phyloP scores from a whole-genome alignment of 2,888 invertebrate genomes.

The Tortricodes alternella region DNA sequence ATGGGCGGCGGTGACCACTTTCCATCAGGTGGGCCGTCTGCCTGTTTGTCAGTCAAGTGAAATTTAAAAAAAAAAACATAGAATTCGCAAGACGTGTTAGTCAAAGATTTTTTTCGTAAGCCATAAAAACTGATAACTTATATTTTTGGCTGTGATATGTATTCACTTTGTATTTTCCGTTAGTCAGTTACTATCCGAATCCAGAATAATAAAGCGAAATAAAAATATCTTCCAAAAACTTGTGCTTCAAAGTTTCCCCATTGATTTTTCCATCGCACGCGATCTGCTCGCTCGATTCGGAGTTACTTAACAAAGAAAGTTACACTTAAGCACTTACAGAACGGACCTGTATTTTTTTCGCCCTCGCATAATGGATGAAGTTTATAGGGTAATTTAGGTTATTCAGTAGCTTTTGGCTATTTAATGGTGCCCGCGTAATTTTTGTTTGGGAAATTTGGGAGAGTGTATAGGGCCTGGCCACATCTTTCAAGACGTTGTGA shows the following conservation, averaged over 20 bases:
- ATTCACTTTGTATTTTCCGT: not conserved
- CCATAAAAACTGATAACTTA: too few species aligned
- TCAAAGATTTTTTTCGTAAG: too few species aligned
- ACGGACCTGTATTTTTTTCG: conserved; percentile 10
- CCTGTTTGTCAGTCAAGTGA: too few species aligned
- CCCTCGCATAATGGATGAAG: not conserved
- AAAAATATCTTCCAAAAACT: conserved; percentile 19
- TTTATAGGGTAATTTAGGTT: conserved; percentile 4
- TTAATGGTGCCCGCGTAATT: not conserved
- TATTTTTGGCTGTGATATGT: too few species aligned
- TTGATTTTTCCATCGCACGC: conserved; percentile 13
- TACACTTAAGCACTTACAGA: conserved; percentile 5
- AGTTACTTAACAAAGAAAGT: conserved; percentile 9
- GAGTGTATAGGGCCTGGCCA: too few species aligned
- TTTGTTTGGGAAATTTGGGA: not conserved
- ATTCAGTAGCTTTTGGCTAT: not conserved
- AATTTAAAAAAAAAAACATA: too few species aligned
- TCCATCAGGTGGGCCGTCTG: too few species aligned
- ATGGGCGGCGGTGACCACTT: too few species aligned
- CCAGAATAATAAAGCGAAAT: conserved; percentile 11
- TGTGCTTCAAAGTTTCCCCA: not conserved
- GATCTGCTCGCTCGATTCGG: not conserved
- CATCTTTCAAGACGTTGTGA: too few species aligned
- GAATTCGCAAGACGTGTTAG: too few species aligned
- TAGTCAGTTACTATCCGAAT: not conserved